These are phyloP conservation scores for Coecobrya sp. DNA, from an alignment of 2,888 invertebrate genomes.

Conservation along the genomic window DNA sequence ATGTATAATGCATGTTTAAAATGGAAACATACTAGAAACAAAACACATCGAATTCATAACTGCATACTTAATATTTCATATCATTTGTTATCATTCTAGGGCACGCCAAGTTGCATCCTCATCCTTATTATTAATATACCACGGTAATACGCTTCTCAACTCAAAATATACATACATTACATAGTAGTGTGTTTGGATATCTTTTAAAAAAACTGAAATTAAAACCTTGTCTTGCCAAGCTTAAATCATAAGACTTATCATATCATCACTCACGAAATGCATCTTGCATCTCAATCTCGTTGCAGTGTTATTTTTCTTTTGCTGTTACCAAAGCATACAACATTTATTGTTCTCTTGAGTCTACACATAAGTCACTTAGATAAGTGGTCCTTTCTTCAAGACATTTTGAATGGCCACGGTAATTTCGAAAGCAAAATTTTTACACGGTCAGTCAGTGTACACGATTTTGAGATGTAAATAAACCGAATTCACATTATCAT, in stretches of 20 bases:
- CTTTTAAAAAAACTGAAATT: not conserved
- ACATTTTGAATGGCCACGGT: not conserved
- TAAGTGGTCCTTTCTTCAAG: no score
- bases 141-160: not conserved
- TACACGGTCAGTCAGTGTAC: not conserved
- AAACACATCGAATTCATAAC: slow-evolving; percentile 11
- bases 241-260: not conserved
- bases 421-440: not conserved
- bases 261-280: not conserved
- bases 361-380: no score
- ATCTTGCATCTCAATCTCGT: not conserved
- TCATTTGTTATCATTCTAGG: slow-evolving; percentile 59
- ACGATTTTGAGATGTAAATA: not conserved
- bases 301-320: not conserved
- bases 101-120: slow-evolving; percentile 38
- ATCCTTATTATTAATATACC: not conserved
- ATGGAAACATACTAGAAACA: slow-evolving; percentile 31
- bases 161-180: not conserved
- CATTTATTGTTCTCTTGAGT: no score
- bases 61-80: not conserved
- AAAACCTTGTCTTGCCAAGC: not conserved
- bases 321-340: no score
- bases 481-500: not conserved
- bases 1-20: slow-evolving; percentile 24
- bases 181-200: not conserved